phyloP scores from a whole-genome alignment of 2,888 invertebrate genomes.

The Girardia tigrina region DNA sequence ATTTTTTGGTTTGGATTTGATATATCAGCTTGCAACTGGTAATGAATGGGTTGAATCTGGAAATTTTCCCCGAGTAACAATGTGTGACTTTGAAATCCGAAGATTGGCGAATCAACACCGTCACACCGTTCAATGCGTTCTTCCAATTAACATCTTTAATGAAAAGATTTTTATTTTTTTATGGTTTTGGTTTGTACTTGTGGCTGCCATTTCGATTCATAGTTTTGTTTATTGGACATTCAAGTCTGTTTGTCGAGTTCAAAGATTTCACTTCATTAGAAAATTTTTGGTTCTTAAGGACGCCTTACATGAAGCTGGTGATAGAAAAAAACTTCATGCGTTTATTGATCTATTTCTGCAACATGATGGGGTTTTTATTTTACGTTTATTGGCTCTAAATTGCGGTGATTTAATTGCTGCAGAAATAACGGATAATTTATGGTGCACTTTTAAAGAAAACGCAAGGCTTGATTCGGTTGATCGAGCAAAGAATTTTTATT shows the following conservation, averaged over 20 bases:
- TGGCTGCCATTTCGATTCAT: conserved; percentile 49
- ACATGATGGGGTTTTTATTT: conserved; percentile 38
- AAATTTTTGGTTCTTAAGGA: conserved; percentile 37
- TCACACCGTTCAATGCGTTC: conserved; percentile 50
- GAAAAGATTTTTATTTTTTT: conserved; percentile 51
- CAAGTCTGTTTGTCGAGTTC: conserved; percentile 44
- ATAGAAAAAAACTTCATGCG: conserved; percentile 31
- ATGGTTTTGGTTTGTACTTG: conserved; percentile 54
- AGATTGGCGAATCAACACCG: conserved; percentile 51
- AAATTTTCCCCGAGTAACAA: conserved; percentile 47
- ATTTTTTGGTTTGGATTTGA: conserved; percentile 45
- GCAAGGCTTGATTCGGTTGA: background rate
- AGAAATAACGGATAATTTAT: conserved; percentile 32
- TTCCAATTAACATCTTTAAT: conserved; percentile 42
- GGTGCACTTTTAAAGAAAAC: conserved; percentile 26
- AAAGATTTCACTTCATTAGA: conserved; percentile 39
- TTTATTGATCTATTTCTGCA: conserved; percentile 37
- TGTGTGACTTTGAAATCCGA: conserved; percentile 49
- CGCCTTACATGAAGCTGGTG: conserved; percentile 28
- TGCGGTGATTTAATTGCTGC: conserved; percentile 37
- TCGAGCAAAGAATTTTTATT: background rate
- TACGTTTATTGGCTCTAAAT: conserved; percentile 37
- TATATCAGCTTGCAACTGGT: conserved; percentile 43
- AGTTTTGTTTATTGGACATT: conserved; percentile 51
- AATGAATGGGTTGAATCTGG: conserved; percentile 44